phyloP scores from a whole-genome alignment of 2,113 vertebrate genomes.

The Cyrtonyx montezumae region DNA sequence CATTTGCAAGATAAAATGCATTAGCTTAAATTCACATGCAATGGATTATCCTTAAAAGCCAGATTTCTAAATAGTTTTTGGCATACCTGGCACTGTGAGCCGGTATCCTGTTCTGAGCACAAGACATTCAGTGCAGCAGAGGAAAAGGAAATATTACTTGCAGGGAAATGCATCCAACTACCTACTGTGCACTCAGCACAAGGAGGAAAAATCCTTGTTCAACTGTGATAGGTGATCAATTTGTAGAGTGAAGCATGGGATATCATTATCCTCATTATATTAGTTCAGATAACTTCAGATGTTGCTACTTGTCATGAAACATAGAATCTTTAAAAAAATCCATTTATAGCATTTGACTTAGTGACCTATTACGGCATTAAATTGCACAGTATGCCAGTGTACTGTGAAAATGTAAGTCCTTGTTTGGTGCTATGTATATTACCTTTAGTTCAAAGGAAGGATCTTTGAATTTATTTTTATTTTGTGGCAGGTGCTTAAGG shows the following conservation, averaged over 20 bases:
- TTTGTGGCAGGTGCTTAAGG: background rate
- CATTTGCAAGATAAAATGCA: background rate
- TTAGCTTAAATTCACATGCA: constrained; percentile 16
- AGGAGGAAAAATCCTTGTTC: background rate
- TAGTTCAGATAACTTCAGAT: constrained; percentile 24
- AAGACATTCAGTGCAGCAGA: background rate
- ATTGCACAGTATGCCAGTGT: background rate
- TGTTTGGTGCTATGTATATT: background rate
- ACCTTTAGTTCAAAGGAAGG: background rate
- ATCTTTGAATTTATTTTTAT: background rate
- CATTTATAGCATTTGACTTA: constrained; percentile 32
- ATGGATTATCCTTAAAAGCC: constrained; percentile 7
- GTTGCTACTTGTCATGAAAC: constrained; percentile 41
- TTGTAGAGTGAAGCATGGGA: constrained; percentile 34
- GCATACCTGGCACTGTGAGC: constrained; percentile 31
- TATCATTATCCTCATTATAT: constrained; percentile 54
- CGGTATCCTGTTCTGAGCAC: background rate
- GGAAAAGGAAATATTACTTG: background rate
- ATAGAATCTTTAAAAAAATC: constrained; percentile 11
- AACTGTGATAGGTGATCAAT: constrained; percentile 4
- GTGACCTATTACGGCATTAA: constrained; percentile 30
- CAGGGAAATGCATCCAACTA: constrained; percentile 2
- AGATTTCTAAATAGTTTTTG: constrained; percentile 28
- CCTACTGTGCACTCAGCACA: background rate
- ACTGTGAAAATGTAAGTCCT: background rate